Evolutionary conservation across 2,888 invertebrate genomes (phyloP).

Genomic region (Sericinus montela): DNA sequence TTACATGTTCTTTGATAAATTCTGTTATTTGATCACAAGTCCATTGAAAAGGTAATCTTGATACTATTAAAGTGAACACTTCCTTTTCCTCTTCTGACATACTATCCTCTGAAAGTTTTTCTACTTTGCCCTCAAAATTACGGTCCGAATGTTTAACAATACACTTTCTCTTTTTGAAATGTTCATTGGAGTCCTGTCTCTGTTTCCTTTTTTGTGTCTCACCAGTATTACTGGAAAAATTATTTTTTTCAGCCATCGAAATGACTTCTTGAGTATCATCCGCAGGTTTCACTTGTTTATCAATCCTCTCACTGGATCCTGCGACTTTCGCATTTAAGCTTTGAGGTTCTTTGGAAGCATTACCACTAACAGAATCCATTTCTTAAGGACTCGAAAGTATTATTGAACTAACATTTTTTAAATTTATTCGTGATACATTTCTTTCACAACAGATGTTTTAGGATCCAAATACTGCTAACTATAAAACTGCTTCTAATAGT

Average conservation of each 20-base stretch:
- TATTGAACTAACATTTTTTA: too few relatives aligned
- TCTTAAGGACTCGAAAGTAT: background rate
- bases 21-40: conserved; percentile 32
- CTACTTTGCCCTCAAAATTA: background rate
- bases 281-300: background rate
- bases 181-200: too few relatives aligned
- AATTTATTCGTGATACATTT: too few relatives aligned
- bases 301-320: background rate
- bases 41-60: conserved; percentile 33
- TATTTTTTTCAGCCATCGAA: background rate
- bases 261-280: background rate
- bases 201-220: background rate
- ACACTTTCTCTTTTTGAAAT: background rate
- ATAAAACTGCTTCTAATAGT: too few relatives aligned
- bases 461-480: too few relatives aligned
- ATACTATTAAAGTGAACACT: conserved; percentile 23
- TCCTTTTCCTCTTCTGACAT: conserved; percentile 4
- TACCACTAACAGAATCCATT: background rate
- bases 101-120: background rate
- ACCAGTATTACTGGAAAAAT: background rate
- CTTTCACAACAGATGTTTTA: too few relatives aligned
- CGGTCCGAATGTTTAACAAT: background rate
- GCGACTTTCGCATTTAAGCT: background rate
- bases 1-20: conserved; percentile 35
- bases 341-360: background rate